Base-by-base conservation (phyloP, 1,140 invertebrate genomes). In the Hylyphantes graminicola region DNA sequence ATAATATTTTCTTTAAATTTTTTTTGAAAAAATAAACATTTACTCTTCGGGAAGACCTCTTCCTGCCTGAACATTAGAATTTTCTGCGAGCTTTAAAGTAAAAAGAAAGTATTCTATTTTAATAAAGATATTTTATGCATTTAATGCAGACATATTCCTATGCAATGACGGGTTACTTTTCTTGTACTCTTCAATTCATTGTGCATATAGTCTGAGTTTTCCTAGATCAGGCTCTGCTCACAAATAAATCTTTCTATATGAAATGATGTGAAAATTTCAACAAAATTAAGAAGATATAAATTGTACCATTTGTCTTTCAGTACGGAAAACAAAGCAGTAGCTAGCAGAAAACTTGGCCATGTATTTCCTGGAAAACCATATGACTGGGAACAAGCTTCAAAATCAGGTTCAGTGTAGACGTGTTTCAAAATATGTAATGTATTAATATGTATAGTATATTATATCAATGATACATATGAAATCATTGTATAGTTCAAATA, bases 311-410 rank as follows among this genome's bases (percentile, higher is more conserved):
- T 53, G 51, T 51, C 15, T 64, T 76, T 76, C 17, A 76, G 74
- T 54, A n/a, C 59, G 51, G 74, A 61, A 17, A 8, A 57, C 19
- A 64, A 63, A 63, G 59, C 15, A 53, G 8, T 76, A 15, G 11
- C 59, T 21, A 10, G 57, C 17, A 76, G 53, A 76, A 76, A 61
- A 50, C 10, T 76, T 19, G 61, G 48, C 4, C 15, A 17, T 11
- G 51, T 76, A 17, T 10, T 19, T 7, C 74, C 74, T 53, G 74
- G 74, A 76, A 76, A 19, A n/a, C 61, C 57, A n/a, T 76, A 64
- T 64, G 61, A 15, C 48, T 76, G 74, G 74, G 21, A 76, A 53
- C 15, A 76, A 17, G 50, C 12, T 51, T n/a, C 50, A n/a, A 15
- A 70, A 70, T 59, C 5, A 59, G 35, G 35, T 35, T 35, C 35